A percentile compares a stretch with the other conserved stretches of the same genome.
Evolutionary conservation across 2,797 vertebrate genomes (phyloP).

Genomic region (Acridotheres tristis): DNA sequence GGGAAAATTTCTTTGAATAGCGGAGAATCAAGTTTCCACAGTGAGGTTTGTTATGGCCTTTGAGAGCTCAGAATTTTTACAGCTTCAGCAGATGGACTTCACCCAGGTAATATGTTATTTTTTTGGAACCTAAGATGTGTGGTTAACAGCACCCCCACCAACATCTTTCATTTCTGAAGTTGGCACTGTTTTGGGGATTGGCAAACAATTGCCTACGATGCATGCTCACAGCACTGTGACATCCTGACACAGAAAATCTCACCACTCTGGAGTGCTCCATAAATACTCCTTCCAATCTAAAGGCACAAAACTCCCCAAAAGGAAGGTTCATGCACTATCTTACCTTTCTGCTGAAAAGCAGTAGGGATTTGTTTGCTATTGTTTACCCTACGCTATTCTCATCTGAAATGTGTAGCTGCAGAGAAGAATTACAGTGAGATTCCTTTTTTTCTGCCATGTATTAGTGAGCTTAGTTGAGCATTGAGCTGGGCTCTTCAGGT

Average conservation of each 20-base stretch:
- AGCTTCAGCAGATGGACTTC: conserved; percentile 69
- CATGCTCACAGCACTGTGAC: conserved; percentile 35
- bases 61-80: conserved; percentile 61
- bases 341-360: conserved; percentile 5
- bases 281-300: neutral
- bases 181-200: conserved; percentile 43
- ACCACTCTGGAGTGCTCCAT: neutral
- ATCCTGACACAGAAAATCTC: conserved; percentile 44
- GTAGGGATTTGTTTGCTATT: neutral
- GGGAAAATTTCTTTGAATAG: conserved; percentile 56
- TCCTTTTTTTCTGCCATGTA: neutral
- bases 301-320: neutral
- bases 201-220: conserved; percentile 26
- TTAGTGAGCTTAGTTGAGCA: neutral
- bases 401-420: neutral
- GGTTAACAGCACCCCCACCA: conserved; percentile 64
- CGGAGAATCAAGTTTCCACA: conserved; percentile 59
- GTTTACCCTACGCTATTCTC: neutral
- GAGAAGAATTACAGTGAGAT: neutral
- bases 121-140: conserved; percentile 52
- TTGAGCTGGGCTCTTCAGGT: neutral
- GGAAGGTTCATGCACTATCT: neutral
- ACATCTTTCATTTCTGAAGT: conserved; percentile 58
- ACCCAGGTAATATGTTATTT: conserved; percentile 68
- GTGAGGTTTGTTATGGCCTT: conserved; percentile 59